phyloP scores from a whole-genome alignment of 2,888 invertebrate genomes.

The Drosophila percnosoma region DNA sequence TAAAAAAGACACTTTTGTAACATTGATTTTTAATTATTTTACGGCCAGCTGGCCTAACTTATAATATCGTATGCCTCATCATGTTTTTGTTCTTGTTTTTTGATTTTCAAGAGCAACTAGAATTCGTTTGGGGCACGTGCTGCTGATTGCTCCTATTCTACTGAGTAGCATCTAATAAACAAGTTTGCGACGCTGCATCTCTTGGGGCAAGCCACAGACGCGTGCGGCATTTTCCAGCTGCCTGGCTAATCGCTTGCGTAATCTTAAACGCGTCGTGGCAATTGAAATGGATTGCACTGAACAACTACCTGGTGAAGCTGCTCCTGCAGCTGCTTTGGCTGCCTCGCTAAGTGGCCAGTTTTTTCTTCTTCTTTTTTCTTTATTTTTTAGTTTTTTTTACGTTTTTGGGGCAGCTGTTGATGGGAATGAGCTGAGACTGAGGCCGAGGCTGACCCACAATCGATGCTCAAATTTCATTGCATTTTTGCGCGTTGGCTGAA shows the following conservation, averaged over 20 bases:
- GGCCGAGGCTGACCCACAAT: constrained; percentile 68
- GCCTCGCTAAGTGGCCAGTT: constrained; percentile 42
- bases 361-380: neutral
- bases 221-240: constrained; percentile 80
- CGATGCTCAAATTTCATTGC: constrained; percentile 79
- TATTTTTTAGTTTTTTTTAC: neutral
- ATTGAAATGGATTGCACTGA: constrained; percentile 75
- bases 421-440: constrained; percentile 5
- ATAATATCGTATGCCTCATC: constrained; percentile 9
- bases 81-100: neutral
- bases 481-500: constrained; percentile 48
- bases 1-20: constrained; percentile 47
- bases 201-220: constrained; percentile 40
- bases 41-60: neutral
- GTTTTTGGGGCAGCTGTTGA: constrained; percentile 55
- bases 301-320: constrained; percentile 55
- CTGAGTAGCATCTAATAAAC: constrained; percentile 66
- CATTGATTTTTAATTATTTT: constrained; percentile 70
- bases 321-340: constrained; percentile 40
- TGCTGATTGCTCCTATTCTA: constrained; percentile 40
- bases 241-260: constrained; percentile 78
- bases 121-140: constrained; percentile 56
- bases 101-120: constrained; percentile 20
- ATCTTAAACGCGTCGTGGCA: constrained; percentile 79
- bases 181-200: constrained; percentile 51